Conservation (phyloP, 92 coral and sea anemone species). For the Muricea muricata region DNA sequence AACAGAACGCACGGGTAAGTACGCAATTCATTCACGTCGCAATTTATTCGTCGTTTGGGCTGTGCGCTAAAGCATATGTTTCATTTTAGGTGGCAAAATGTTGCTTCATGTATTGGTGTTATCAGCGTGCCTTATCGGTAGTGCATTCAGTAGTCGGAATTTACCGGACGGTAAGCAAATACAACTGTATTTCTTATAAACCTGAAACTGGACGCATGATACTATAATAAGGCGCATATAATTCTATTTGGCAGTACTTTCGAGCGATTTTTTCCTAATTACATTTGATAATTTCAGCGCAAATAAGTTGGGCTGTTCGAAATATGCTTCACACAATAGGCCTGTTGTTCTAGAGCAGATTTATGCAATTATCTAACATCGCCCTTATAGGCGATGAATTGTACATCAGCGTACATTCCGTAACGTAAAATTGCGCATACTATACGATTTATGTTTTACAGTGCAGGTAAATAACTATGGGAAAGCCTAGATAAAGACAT, state of each 20-base stretch:
- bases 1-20: conserved; percentile 29
- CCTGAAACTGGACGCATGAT: not conserved
- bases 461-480: not conserved
- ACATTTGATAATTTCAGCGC: not conserved
- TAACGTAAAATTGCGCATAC: not conserved
- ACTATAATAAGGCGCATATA: not conserved
- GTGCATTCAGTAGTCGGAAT: conserved; percentile 38
- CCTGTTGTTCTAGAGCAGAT: conserved; percentile 16
- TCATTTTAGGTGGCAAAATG: conserved; percentile 24
- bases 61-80: not conserved
- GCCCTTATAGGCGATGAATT: not conserved
- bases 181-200: not conserved
- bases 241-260: not conserved
- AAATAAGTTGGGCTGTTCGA: not conserved
- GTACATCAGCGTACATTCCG: not conserved
- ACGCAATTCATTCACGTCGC: not conserved
- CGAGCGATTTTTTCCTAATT: not conserved
- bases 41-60: not conserved
- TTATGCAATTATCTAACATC: not conserved
- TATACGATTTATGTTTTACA: not conserved
- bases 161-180: conserved; percentile 46
- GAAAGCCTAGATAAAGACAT: not conserved
- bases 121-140: conserved; percentile 27
- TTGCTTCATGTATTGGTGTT: conserved; percentile 40
- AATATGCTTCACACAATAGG: conserved; percentile 25